Base-by-base conservation (phyloP, 2,797 vertebrate species). In the Coranthus polyacanthus region DNA sequence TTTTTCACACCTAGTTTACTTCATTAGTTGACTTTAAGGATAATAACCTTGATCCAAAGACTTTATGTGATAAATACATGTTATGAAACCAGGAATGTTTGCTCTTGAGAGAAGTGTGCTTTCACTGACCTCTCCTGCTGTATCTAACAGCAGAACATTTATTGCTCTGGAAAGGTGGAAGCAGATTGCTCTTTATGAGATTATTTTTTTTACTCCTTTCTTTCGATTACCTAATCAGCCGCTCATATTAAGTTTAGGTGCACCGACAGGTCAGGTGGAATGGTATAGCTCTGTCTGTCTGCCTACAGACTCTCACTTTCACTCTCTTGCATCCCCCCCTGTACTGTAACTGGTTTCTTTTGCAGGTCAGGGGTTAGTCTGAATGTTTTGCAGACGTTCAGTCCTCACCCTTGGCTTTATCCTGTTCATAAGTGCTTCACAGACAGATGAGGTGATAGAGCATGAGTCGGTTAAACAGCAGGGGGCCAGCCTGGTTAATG, bases 141-240 rank as follows among this genome's bases (percentile, higher is more conserved):
- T 46, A 41, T 34, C 66, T 22, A 54, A 62, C 65, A 57, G 24
- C 34, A 46, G 53, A 70, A 36, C 61, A 75, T 58, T 56, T 68
- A 68, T 63, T 68, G 20, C 55, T 54, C 16, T 66, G 65, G 73
- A 87, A 68, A 69, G 54, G 64, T 70, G 59, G 52, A 75, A 73
- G 70, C 68, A 67, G 9, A 57, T 57, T 39, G 32, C 7, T 22
- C 57, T 78, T 70, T 59, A 65, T 65, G 56, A 66, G 69, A 80
- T 79, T 66, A 34, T 72, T 70, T 49, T 80, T 62, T 82, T 34
- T 32, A 55, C 44, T 66, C 57, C 54, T 76, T 85, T 42, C 50
- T 72, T 57, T 77, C 36, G 5, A 79, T 88, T 67, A 81, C 81
- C 75, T 83, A 68, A 86, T 79, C 83, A 79, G 66, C 21, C 2